Evolutionary conservation across 2,888 invertebrate species (phyloP), one percentile per base, ranked within the genome.

Genomic region (Teinopalpus imperialis): DNA sequence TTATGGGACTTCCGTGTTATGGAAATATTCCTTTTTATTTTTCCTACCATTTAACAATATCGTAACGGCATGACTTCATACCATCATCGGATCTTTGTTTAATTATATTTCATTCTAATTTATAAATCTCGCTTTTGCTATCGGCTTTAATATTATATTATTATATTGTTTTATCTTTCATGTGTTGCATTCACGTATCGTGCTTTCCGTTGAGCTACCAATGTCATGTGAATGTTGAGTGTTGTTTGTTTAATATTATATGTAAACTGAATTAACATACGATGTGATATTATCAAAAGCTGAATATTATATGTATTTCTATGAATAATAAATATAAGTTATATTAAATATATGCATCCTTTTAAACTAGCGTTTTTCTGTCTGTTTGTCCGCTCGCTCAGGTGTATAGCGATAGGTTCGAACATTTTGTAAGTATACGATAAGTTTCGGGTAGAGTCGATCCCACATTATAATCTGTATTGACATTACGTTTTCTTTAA

Each of bases 321-420:
- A 29, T 45, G 20, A 45, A 43, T 10, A 26, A 39, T 53, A 49
- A 51, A 47, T 52, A 24, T 51, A 57, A 53, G 53, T 51, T 51
- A 54, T 53, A 41, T 52, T 50, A 52, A 49, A 53, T 55, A 48
- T 49, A 54, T 65, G 58, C 68, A 63, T 65, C 57, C 56, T 54
- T 74, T 71, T 69, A 74, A 73, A 71, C 56, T 63, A 63, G 62
- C 59, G 49, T 73, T 77, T 47, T 77, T 79, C 65, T 81, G 73
- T 81, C 69, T 80, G 72, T 79, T 72, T 76, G 66, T 73, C 72
- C 66, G 78, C 80, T 67, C 74, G 67, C 81, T 69, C 80, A 82
- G 83, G 79, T 74, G 78, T 76, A 66, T 81, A 81, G 78, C 80
- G 58, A 76, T 81, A 78, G 79, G 74, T 64, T 70, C 67, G 53